These are phyloP conservation scores for Dendropsophus ebraccatus DNA, from an alignment of 2,113 vertebrate genomes.

Conservation along the genomic window DNA sequence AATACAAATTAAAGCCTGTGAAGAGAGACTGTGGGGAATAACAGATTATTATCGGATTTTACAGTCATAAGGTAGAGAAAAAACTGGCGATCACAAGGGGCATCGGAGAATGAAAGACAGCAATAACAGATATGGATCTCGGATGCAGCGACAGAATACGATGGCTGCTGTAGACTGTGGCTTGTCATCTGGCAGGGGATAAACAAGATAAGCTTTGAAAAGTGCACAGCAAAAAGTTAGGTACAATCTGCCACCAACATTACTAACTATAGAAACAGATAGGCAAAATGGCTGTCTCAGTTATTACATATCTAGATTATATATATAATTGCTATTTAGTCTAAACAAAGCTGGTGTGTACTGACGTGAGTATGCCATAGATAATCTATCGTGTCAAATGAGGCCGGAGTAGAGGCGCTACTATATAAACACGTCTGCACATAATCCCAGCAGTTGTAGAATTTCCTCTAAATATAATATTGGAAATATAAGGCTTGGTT, in stretches of 20 bases:
- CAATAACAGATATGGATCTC: background rate
- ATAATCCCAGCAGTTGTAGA: too few relatives aligned
- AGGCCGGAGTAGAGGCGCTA: too few relatives aligned
- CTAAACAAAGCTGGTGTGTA: background rate
- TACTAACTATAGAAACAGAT: background rate
- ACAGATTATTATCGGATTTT: constrained; percentile 43
- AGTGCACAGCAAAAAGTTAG: background rate
- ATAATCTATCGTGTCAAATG: background rate
- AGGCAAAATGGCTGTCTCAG: background rate
- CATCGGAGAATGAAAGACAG: background rate
- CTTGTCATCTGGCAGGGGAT: background rate
- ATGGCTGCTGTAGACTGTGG: background rate
- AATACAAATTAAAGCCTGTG: constrained; percentile 42
- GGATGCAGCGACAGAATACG: background rate
- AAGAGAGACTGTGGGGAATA: background rate
- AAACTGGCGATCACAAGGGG: constrained; percentile 3
- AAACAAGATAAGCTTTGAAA: background rate
- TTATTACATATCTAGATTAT: background rate
- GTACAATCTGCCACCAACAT: background rate
- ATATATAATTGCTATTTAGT: background rate
- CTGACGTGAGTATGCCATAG: background rate
- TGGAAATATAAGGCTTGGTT: too few relatives aligned
- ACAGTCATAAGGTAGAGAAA: background rate
- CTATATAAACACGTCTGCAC: too few relatives aligned
- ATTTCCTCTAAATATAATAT: too few relatives aligned